Evolutionary conservation across 2,888 invertebrate genomes (phyloP).

Genomic region (Limenitis camilla): DNA sequence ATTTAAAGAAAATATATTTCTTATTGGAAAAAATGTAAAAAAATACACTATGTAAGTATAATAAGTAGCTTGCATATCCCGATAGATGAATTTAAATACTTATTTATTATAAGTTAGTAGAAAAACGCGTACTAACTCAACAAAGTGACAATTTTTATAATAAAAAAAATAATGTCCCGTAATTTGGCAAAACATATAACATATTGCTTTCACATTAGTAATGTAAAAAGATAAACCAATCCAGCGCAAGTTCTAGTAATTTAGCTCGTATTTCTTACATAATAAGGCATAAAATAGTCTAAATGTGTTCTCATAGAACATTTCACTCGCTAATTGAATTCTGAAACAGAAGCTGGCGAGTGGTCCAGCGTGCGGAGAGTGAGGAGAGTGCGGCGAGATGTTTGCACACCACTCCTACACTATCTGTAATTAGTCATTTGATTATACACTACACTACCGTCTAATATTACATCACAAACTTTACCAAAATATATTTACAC

Average conservation of each 20-base stretch:
- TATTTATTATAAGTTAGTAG: too few relatives aligned
- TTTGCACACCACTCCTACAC: conserved; percentile 28
- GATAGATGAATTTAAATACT: too few relatives aligned
- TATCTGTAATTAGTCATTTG: conserved; percentile 25
- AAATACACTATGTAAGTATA: too few relatives aligned
- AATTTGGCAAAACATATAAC: conserved; percentile 1
- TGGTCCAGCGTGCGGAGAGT: conserved; percentile 23
- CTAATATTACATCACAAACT: conserved; percentile 12
- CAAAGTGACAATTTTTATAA: background rate
- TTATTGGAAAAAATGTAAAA: too few relatives aligned
- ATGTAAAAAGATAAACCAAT: conserved; percentile 11
- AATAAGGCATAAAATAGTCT: background rate
- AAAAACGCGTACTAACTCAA: background rate
- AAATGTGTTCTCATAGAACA: background rate
- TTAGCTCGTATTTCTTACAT: background rate
- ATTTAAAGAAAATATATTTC: too few relatives aligned
- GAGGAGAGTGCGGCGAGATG: too few relatives aligned
- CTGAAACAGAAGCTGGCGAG: conserved; percentile 24
- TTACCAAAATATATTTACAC: too few relatives aligned
- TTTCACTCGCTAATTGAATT: conserved; percentile 23
- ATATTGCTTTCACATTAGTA: conserved; percentile 7
- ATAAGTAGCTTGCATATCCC: too few relatives aligned
- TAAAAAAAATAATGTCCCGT: background rate
- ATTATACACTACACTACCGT: too few relatives aligned
- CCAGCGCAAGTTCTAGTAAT: background rate